These are phyloP conservation scores for Brachynemurus nebulosus DNA, from an alignment of 2,888 invertebrate genomes.

Conservation along the genomic window DNA sequence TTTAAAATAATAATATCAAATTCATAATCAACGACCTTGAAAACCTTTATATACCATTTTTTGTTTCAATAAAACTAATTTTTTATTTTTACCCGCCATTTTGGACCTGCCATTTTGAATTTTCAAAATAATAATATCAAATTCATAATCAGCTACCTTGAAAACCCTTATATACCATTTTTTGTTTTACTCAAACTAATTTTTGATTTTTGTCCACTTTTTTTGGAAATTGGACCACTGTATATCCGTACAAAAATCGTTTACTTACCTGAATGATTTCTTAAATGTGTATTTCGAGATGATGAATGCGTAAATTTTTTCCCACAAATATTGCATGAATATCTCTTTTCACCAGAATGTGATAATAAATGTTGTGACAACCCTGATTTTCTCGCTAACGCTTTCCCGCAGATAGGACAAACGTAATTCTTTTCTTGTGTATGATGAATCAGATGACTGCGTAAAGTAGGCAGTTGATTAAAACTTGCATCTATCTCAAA, in stretches of 20 bases:
- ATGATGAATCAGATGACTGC: slow-evolving; percentile 1
- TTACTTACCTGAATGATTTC: neutral
- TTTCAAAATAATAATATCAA: too few species aligned
- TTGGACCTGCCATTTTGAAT: too few species aligned
- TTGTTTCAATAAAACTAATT: too few species aligned
- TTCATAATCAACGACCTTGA: too few species aligned
- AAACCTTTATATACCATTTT: too few species aligned
- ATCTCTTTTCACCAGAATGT: slow-evolving; percentile 2
- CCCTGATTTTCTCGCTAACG: neutral
- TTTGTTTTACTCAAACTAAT: too few species aligned
- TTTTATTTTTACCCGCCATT: too few species aligned
- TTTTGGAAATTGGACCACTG: too few species aligned
- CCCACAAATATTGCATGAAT: neutral
- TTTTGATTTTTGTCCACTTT: too few species aligned
- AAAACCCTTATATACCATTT: too few species aligned
- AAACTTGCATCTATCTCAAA: neutral
- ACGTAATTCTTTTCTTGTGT: slow-evolving; percentile 2
- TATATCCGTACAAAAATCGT: neutral
- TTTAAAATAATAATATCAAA: too few species aligned
- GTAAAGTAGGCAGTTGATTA: neutral
- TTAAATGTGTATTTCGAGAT: neutral
- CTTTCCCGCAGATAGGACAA: slow-evolving; percentile 2
- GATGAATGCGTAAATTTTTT: neutral
- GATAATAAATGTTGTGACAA: neutral
- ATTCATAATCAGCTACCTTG: too few species aligned